Percentiles rank a stretch among this genome's conserved stretches.
Conservation (phyloP, 2,888 invertebrate genomes). For the Meteorus cinctellus region DNA sequence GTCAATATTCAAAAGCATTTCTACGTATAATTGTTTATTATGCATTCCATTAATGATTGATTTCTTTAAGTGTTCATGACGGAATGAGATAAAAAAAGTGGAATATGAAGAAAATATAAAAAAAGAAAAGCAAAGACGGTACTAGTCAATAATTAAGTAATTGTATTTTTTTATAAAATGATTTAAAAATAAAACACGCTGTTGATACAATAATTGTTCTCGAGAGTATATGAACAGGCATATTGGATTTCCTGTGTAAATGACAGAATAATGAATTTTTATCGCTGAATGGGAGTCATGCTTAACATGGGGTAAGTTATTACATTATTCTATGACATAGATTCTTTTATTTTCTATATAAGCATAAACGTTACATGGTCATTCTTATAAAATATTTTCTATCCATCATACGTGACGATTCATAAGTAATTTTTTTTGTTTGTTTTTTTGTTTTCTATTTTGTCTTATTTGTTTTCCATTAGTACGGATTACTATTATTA, state of each 20-base stretch:
- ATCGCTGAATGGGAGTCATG: background rate
- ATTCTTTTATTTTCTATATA: conserved; percentile 68
- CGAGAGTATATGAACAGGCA: background rate
- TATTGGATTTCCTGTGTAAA: background rate
- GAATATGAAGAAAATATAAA: conserved; percentile 33
- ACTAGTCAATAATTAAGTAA: conserved; percentile 70
- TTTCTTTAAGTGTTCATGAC: conserved; percentile 34
- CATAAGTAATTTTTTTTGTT: conserved; percentile 47
- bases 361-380: conserved; percentile 69
- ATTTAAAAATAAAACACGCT: conserved; percentile 58
- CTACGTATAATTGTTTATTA: conserved; percentile 10
- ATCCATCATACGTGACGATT: conserved; percentile 46
- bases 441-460: conserved; percentile 59
- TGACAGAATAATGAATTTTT: background rate
- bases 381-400: conserved; percentile 71
- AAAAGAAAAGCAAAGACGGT: conserved; percentile 38
- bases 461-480: conserved; percentile 59
- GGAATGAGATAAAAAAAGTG: conserved; percentile 42
- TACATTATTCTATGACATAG: conserved; percentile 63
- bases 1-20: conserved; percentile 10
- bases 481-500: conserved; percentile 55
- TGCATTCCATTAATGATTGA: conserved; percentile 54
- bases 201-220: conserved; percentile 46
- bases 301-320: conserved; percentile 34
- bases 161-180: conserved; percentile 69